Percentiles rank a stretch among this genome's conserved stretches.
Evolutionary conservation across 1,140 invertebrate species (phyloP).

Genomic region (Orius insidiosus): DNA sequence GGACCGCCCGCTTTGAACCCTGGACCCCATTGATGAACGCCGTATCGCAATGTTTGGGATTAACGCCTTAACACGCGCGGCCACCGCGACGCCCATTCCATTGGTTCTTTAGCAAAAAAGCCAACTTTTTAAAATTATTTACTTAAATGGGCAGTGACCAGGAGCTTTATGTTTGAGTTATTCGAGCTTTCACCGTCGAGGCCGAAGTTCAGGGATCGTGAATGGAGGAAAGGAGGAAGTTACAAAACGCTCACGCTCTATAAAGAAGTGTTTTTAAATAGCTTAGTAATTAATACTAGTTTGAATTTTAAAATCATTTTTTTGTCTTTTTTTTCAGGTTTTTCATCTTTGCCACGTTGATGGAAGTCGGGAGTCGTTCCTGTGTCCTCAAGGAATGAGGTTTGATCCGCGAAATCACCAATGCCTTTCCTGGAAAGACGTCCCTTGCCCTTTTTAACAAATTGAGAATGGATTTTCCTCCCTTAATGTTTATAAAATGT

Average conservation of each 20-base stretch:
- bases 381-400: constrained; percentile 52
- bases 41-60: too few relatives aligned
- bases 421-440: constrained; percentile 19
- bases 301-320: neutral
- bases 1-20: too few relatives aligned
- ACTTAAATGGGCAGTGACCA: constrained; percentile 1
- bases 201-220: neutral
- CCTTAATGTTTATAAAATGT: too few relatives aligned
- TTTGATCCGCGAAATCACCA: constrained; percentile 17
- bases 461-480: constrained; percentile 59
- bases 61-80: too few relatives aligned
- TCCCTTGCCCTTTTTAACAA: constrained; percentile 45
- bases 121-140: too few relatives aligned
- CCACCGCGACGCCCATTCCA: too few relatives aligned
- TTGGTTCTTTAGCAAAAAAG: too few relatives aligned
- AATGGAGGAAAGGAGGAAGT: constrained; percentile 1
- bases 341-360: constrained; percentile 34
- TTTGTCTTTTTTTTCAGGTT: constrained; percentile 23
- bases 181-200: neutral
- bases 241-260: neutral
- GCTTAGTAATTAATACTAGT: too few relatives aligned
- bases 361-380: constrained; percentile 35
- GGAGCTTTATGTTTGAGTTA: neutral
- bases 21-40: too few relatives aligned
- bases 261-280: too few relatives aligned